A percentile compares a stretch with the other conserved stretches of the same genome.
Evolutionary conservation across 2,113 vertebrate genomes (phyloP).

Genomic region (Bungarus multicinctus): DNA sequence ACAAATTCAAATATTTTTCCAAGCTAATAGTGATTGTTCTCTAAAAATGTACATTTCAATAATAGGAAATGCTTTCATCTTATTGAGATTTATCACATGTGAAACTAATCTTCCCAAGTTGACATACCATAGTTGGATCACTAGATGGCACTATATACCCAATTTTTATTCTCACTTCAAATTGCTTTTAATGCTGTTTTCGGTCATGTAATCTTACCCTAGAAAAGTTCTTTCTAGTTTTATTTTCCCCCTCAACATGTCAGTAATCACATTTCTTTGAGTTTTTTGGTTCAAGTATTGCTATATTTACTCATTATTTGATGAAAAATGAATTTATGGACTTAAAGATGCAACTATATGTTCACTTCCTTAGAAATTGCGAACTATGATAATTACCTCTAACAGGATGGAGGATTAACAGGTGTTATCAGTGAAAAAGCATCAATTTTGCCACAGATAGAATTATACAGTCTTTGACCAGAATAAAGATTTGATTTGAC

Average conservation of each 20-base stretch:
- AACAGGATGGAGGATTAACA: not conserved
- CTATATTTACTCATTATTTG: not conserved
- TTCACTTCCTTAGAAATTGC: not conserved
- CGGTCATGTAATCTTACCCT: not conserved
- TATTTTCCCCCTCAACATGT: not conserved
- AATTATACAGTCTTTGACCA: not conserved
- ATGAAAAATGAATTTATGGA: not conserved
- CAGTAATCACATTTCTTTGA: not conserved
- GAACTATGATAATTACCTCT: not conserved
- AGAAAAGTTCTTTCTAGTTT: not conserved
- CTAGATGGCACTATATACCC: conserved; percentile 38
- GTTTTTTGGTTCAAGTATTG: not conserved
- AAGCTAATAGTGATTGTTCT: not conserved
- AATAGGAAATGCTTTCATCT: not conserved
- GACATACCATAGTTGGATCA: conserved; percentile 9
- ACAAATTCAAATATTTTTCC: not conserved
- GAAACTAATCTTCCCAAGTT: not conserved
- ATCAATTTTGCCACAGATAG: not conserved
- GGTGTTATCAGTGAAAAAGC: not conserved
- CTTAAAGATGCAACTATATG: not conserved
- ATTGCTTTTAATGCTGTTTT: not conserved
- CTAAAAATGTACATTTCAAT: not conserved
- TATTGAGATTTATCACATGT: not conserved
- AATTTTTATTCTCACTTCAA: not conserved
- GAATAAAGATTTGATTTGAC: not conserved